phyloP scores from a whole-genome alignment of 2,113 vertebrate species.

The Calyptommatus sinebrachiatus region DNA sequence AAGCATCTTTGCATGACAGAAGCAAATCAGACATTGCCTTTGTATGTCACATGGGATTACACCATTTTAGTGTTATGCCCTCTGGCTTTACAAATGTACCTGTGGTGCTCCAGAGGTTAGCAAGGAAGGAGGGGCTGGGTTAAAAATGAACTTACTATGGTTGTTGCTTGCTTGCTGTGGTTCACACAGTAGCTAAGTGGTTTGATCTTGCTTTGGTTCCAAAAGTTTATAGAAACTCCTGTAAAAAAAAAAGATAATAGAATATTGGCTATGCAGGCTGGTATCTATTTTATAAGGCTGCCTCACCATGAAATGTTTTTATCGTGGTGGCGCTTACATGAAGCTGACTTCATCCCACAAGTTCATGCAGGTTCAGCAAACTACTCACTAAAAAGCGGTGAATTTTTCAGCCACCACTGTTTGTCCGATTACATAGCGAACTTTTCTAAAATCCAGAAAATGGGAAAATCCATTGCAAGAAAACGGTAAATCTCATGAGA shows the following conservation, averaged over 20 bases:
- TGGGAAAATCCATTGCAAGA: no score
- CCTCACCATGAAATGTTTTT: no score
- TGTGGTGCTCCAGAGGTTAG: slow-evolving; percentile 54
- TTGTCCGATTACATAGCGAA: no score
- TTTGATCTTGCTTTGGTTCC: background rate
- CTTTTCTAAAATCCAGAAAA: no score
- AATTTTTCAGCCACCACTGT: no score
- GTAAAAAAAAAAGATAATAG: background rate
- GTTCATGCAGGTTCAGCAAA: no score
- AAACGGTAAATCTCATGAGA: no score
- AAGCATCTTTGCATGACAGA: slow-evolving; percentile 61
- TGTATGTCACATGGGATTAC: slow-evolving; percentile 66
- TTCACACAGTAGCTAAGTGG: background rate
- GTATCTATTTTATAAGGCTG: no score
- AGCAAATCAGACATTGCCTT: slow-evolving; percentile 70
- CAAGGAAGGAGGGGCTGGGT: slow-evolving; percentile 54
- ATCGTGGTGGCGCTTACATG: no score
- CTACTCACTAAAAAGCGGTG: no score
- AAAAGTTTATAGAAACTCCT: background rate
- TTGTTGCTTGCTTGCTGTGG: slow-evolving; percentile 26
- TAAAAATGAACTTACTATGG: slow-evolving; percentile 48
- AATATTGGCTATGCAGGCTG: background rate
- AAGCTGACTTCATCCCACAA: no score
- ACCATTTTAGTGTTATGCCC: slow-evolving; percentile 61
- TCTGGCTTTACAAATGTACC: slow-evolving; percentile 65